These are phyloP conservation scores for Trissonchulus sp. DNA, from an alignment of 2,888 invertebrate genomes.

Conservation along the genomic window DNA sequence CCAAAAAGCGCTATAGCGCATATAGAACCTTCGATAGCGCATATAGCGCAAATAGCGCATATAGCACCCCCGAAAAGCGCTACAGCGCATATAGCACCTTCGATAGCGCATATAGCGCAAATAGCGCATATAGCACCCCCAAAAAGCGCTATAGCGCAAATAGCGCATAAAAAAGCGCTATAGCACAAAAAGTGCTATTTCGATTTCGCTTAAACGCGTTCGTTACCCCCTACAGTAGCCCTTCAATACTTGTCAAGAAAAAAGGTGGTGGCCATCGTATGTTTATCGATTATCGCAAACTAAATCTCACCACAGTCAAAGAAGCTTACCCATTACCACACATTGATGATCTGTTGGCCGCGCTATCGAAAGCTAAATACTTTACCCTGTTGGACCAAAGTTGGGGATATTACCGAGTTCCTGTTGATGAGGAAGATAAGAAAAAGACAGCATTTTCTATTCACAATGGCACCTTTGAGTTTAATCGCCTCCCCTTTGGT, in stretches of 20 bases:
- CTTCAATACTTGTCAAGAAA: background rate
- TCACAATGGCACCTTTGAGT: slow-evolving; percentile 2
- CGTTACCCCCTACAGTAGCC: too few relatives aligned
- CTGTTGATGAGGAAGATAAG: background rate
- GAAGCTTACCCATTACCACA: background rate
- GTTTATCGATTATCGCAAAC: background rate
- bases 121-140: too few relatives aligned
- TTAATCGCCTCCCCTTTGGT: background rate
- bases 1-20: too few relatives aligned
- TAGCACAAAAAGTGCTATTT: too few relatives aligned
- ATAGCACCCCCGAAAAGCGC: too few relatives aligned
- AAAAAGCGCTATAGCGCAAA: too few relatives aligned
- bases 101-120: too few relatives aligned
- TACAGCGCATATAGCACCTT: too few relatives aligned
- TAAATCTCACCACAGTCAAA: background rate
- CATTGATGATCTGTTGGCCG: background rate
- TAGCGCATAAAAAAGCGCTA: too few relatives aligned
- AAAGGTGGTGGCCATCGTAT: background rate
- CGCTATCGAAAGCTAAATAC: background rate
- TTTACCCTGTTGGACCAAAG: background rate
- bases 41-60: too few relatives aligned
- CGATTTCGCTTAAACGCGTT: too few relatives aligned
- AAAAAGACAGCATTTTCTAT: slow-evolving; percentile 8
- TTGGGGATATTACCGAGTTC: background rate
- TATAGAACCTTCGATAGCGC: too few relatives aligned